A percentile compares a stretch with the other conserved stretches of the same genome.
Conservation (phyloP, 2,113 vertebrate genomes). For the Hippocampus zosterae region DNA sequence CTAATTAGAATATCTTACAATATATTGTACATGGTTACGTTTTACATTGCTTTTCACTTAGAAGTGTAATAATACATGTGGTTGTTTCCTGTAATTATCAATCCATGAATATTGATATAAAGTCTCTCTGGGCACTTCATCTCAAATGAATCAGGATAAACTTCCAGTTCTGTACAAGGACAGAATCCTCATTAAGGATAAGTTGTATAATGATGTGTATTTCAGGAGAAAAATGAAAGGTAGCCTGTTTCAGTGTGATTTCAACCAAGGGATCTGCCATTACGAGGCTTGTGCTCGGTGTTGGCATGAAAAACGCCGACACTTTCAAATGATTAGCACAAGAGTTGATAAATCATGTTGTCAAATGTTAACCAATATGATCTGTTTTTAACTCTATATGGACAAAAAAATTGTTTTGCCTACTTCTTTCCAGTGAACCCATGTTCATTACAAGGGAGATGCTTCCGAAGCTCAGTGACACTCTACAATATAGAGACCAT, state of each 20-base stretch:
- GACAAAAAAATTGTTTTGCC: no score
- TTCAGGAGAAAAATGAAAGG: slow-evolving; percentile 57
- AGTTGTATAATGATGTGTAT: slow-evolving; percentile 67
- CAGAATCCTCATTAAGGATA: slow-evolving; percentile 66
- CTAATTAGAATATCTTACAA: slow-evolving; percentile 55
- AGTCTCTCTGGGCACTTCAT: slow-evolving; percentile 69
- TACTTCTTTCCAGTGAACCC: no score
- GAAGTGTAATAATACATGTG: slow-evolving; percentile 46
- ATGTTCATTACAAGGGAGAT: no score
- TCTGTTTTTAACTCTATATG: no score
- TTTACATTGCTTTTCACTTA: slow-evolving; percentile 64
- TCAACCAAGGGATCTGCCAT: slow-evolving; percentile 11
- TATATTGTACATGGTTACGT: slow-evolving; percentile 63
- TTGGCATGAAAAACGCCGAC: slow-evolving; percentile 3
- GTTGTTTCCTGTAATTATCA: slow-evolving; percentile 57
- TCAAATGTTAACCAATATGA: no score
- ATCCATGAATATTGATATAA: slow-evolving; percentile 69
- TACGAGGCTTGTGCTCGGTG: slow-evolving; percentile 2
- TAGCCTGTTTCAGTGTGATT: slow-evolving; percentile 15
- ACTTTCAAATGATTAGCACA: slow-evolving; percentile 13
- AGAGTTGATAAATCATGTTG: neutral
- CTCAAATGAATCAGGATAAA: slow-evolving; percentile 68
- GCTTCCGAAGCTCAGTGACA: no score
- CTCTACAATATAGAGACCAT: no score
- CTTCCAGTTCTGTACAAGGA: slow-evolving; percentile 66